Percentiles rank a stretch among this genome's conserved stretches.
These are phyloP conservation scores for Ceyx cyanopectus DNA, from an alignment of 2,113 vertebrate species.

Conservation along the genomic window DNA sequence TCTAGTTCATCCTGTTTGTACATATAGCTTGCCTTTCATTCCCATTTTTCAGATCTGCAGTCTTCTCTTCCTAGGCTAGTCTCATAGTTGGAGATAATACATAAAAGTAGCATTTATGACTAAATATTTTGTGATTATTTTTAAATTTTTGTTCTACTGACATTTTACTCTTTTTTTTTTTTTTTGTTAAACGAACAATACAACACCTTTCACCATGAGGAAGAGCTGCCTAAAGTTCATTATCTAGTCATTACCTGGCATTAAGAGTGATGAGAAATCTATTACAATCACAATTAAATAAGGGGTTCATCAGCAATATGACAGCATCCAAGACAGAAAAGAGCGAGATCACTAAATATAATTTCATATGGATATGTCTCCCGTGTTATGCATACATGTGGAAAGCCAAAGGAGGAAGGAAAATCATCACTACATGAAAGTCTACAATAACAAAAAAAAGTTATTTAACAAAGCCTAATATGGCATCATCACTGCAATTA, in stretches of 20 bases:
- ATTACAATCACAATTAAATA: conserved; percentile 44
- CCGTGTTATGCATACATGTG: neutral
- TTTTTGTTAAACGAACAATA: too few species aligned
- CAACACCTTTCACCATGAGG: neutral
- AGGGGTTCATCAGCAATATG: neutral
- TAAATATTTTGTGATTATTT: neutral
- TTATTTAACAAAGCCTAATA: neutral
- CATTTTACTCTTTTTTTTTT: neutral
- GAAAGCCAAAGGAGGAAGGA: neutral
- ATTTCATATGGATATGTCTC: neutral
- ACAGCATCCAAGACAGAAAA: conserved; percentile 2
- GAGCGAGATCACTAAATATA: neutral
- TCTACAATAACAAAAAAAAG: neutral
- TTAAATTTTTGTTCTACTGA: too few species aligned
- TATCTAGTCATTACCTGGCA: conserved; percentile 14
- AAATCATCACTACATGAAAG: neutral
- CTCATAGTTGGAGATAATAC: conserved; percentile 4
- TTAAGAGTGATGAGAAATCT: conserved; percentile 34
- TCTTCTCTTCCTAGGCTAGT: neutral
- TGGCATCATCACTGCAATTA: neutral
- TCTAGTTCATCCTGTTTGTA: too few species aligned
- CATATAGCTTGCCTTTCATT: neutral
- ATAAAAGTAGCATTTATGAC: neutral
- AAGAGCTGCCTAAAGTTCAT: neutral
- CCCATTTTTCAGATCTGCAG: neutral